Base-by-base conservation (phyloP, 2,888 invertebrate genomes). In the Campoletis raptor region DNA sequence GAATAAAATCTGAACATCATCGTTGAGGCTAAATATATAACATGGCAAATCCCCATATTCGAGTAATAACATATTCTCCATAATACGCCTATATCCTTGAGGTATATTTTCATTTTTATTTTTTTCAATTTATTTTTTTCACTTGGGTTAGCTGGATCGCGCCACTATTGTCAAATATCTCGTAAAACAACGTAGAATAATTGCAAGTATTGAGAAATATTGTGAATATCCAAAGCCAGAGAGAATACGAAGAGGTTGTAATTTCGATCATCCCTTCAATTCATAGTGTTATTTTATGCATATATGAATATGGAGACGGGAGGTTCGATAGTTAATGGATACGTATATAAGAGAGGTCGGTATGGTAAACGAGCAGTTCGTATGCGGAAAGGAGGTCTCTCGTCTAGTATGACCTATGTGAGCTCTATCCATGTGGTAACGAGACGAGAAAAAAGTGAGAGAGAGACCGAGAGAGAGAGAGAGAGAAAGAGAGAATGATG, bases 311-410 rank as follows among this genome's bases (percentile, higher is more conserved):
- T 48, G 67, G 69, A 69, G 66, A 66, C 81, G 77, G 57, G 81
- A 66, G 81, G 77, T 77, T 77, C 85, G 72, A 77, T 48, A 45
- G 72, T 79, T 85, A 66, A 80, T 52, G 66, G 72, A 36, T 24
- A 69, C 69, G n/a, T n/a, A 18, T 61, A 6, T 15, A 67, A n/a
- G n/a, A 74, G 40, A 2, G 40, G 40, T 42, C 45, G 54, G 70
- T 85, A 85, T 81, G 85, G 73, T 67, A 79, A 85, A 79, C 73
- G 61, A 72, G 57, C 30, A 54, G 81, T 81, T 73, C 73, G 64
- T 85, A 72, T 72, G 70, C 70, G 79, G 48, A 80, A 83, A 72
- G 12, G 48, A 54, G 21, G 37, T 54, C 69, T 30, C 54, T n/a
- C n/a, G 10, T 70, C 42, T 70, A 45, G 40, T 45, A 61, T 61